Conservation (phyloP, 2,113 vertebrate species). For the Eudyptes chrysolophus region DNA sequence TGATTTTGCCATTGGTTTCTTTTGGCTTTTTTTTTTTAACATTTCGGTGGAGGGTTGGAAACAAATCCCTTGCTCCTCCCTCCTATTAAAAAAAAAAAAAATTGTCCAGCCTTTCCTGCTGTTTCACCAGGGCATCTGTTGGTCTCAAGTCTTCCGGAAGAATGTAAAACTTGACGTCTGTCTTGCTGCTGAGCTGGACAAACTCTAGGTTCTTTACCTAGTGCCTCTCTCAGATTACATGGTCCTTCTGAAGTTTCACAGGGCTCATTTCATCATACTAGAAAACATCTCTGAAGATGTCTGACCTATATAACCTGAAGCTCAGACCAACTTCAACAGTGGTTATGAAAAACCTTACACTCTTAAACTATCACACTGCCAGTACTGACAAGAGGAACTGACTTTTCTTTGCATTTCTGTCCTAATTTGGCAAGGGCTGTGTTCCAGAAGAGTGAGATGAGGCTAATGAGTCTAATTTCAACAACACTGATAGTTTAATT, state of each 20-base stretch:
- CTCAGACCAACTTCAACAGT: neutral
- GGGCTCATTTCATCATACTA: neutral
- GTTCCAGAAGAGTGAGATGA: neutral
- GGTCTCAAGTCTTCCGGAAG: neutral
- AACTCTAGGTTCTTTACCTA: neutral
- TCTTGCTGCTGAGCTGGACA: neutral
- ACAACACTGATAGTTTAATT: neutral
- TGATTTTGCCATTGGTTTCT: neutral
- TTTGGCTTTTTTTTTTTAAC: neutral
- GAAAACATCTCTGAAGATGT: neutral
- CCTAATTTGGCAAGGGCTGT: neutral
- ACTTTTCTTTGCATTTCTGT: neutral
- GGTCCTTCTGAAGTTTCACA: neutral
- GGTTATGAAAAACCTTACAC: neutral
- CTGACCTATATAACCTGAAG: neutral
- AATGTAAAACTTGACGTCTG: accelerated
- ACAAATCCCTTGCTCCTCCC: neutral
- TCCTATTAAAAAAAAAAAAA: neutral
- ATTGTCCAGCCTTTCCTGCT: neutral
- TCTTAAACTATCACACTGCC: neutral
- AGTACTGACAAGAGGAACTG: neutral
- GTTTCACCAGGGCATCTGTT: neutral
- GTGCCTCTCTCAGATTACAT: neutral
- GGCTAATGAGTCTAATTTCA: neutral
- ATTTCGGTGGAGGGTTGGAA: neutral